These are phyloP conservation scores for Cacoxenus indagator DNA, from an alignment of 2,888 invertebrate species.

Conservation along the genomic window DNA sequence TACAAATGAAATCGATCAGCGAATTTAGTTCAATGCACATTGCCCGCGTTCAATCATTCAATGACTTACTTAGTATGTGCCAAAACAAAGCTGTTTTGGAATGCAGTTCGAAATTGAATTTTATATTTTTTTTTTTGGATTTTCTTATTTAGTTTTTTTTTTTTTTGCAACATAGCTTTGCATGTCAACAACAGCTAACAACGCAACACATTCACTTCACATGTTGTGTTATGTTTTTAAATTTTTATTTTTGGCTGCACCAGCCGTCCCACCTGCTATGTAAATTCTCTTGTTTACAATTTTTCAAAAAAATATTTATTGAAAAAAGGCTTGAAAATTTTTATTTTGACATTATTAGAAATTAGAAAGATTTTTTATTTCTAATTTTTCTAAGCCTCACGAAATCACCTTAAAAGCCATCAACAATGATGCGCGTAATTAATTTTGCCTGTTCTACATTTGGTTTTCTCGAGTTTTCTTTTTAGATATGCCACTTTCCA, in stretches of 20 bases:
- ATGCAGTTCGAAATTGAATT: neutral
- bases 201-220: conserved; percentile 11
- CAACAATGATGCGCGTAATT: conserved; percentile 12
- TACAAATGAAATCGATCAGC: neutral
- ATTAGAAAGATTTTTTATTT: neutral
- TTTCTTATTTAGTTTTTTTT: neutral
- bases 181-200: conserved; percentile 9
- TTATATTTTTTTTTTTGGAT: neutral
- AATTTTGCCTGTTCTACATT: conserved; percentile 11
- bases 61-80: neutral
- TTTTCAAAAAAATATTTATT: conserved; percentile 7
- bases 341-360: too few relatives aligned
- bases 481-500: neutral
- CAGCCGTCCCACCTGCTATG: too few relatives aligned
- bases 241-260: neutral
- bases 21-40: neutral
- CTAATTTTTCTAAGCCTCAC: neutral
- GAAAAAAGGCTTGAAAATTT: neutral
- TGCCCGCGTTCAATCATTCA: neutral
- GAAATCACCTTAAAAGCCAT: neutral
- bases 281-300: conserved; percentile 14
- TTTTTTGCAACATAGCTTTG: conserved; percentile 9
- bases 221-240: neutral
- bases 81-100: too few relatives aligned
- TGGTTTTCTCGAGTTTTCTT: neutral